Conservation (phyloP, 2,888 invertebrate species). For the Urechis unicinctus region DNA sequence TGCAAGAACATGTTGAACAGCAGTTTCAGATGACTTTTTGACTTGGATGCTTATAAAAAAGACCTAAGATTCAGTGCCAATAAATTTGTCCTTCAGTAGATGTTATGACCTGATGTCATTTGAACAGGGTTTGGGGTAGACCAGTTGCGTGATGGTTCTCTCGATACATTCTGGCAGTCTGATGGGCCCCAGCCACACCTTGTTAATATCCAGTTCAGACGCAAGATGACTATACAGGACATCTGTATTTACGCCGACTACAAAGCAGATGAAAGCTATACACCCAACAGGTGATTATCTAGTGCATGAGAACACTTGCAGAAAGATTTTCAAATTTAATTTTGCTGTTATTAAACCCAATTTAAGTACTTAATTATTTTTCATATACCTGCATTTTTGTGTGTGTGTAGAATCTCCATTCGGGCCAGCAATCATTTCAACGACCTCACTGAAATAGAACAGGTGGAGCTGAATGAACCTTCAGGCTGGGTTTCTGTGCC, state of each 20-base stretch:
- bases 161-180: slow-evolving; percentile 99
- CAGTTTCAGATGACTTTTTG: too few species aligned
- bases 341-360: background rate
- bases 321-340: background rate
- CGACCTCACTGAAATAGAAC: slow-evolving; percentile 91
- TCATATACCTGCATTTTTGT: too few species aligned
- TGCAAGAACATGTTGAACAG: too few species aligned
- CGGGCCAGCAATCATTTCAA: slow-evolving; percentile 93
- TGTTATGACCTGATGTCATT: too few species aligned
- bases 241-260: slow-evolving; percentile 96
- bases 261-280: slow-evolving; percentile 97
- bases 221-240: slow-evolving; percentile 89
- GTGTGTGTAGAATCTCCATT: slow-evolving; percentile 36
- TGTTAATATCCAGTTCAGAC: slow-evolving; percentile 91
- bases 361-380: background rate
- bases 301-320: background rate
- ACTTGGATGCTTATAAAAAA: background rate
- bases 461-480: slow-evolving; percentile 87
- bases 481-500: slow-evolving; percentile 94
- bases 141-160: slow-evolving; percentile 86
- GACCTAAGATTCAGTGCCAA: background rate
- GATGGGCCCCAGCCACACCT: slow-evolving; percentile 97
- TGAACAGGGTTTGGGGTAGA: slow-evolving; percentile 97
- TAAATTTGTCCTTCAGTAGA: too few species aligned
- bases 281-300: slow-evolving; percentile 68